These are phyloP conservation scores for Contarinia nasturtii DNA, from an alignment of 1,140 invertebrate species.

Conservation along the genomic window DNA sequence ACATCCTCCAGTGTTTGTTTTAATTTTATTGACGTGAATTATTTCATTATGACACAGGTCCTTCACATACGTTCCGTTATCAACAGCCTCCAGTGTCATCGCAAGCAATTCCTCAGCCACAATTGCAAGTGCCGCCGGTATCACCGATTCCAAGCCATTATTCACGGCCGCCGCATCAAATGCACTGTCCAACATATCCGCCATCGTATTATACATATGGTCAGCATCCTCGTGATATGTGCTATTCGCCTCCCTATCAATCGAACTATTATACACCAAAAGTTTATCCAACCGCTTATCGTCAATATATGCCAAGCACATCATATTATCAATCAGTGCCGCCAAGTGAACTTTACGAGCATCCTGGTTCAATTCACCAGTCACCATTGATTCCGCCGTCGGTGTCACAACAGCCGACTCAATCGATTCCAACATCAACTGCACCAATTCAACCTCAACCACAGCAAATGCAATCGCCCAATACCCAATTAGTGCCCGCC, in stretches of 20 bases:
- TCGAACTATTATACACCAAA: constrained; percentile 19
- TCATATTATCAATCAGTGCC: constrained; percentile 18
- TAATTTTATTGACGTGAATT: no score
- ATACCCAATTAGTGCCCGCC: constrained; percentile 7
- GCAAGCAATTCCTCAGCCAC: constrained; percentile 14
- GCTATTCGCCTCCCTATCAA: constrained; percentile 37
- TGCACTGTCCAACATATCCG: constrained; percentile 23
- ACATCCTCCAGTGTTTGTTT: no score
- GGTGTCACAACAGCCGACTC: constrained; percentile 5
- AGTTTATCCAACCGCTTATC: constrained; percentile 19
- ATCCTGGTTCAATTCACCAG: constrained; percentile 16
- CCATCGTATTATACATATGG: constrained; percentile 25
- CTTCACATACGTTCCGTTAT: constrained; percentile 9
- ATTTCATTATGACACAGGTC: constrained; percentile 1
- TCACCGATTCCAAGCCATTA: constrained; percentile 20
- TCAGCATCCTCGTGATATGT: constrained; percentile 27
- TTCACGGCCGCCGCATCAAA: constrained; percentile 20
- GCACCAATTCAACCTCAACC: constrained; percentile 12
- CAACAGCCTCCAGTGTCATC: constrained; percentile 18
- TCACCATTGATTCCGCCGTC: constrained; percentile 5
- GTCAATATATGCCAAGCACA: constrained; percentile 18
- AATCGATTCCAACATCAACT: constrained; percentile 4
- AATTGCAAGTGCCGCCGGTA: constrained; percentile 13
- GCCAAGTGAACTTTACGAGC: constrained; percentile 13
- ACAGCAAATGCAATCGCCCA: no score